A percentile compares a stretch with the other conserved stretches of the same genome.
Conservation (phyloP, 92 coral and sea anemone species). For the Palythoa grandis region DNA sequence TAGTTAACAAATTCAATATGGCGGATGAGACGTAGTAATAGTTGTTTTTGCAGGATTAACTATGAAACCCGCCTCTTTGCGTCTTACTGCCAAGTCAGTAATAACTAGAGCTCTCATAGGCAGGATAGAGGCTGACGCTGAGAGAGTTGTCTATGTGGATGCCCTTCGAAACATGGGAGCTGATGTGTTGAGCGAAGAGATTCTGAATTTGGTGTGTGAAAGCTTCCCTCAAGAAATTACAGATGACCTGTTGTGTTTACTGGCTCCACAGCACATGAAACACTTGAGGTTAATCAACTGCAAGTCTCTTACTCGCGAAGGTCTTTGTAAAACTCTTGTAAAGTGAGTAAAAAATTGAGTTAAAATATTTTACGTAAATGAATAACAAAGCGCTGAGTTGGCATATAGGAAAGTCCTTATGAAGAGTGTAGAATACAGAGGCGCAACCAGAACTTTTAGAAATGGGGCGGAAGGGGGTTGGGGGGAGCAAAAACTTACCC, state of each 20-base stretch:
- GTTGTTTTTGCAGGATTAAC: neutral
- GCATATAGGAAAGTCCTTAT: too few relatives aligned
- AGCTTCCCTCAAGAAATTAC: slow-evolving; percentile 71
- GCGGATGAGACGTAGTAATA: neutral
- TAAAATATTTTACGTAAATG: neutral
- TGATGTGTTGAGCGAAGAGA: slow-evolving; percentile 69
- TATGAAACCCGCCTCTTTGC: slow-evolving; percentile 73
- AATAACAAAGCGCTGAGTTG: neutral
- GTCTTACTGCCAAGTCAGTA: slow-evolving; percentile 56
- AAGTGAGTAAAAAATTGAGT: slow-evolving; percentile 43
- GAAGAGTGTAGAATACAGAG: too few relatives aligned
- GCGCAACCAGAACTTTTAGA: too few relatives aligned
- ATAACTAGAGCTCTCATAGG: slow-evolving; percentile 68
- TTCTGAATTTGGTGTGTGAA: slow-evolving; percentile 58
- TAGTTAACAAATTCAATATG: slow-evolving; percentile 44
- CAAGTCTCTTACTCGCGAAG: slow-evolving; percentile 60
- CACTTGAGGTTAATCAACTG: slow-evolving; percentile 69
- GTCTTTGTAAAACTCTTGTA: slow-evolving; percentile 57
- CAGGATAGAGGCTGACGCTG: slow-evolving; percentile 49
- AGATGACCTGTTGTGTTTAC: slow-evolving; percentile 62
- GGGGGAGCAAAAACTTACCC: too few relatives aligned
- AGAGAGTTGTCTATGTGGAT: slow-evolving; percentile 52
- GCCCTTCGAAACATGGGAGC: slow-evolving; percentile 54
- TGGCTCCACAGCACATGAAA: slow-evolving; percentile 70
- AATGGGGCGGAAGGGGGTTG: too few relatives aligned